Evolutionary conservation across 1,140 invertebrate species (phyloP), one percentile per base, ranked within the genome.

Genomic region (Spodoptera litura): DNA sequence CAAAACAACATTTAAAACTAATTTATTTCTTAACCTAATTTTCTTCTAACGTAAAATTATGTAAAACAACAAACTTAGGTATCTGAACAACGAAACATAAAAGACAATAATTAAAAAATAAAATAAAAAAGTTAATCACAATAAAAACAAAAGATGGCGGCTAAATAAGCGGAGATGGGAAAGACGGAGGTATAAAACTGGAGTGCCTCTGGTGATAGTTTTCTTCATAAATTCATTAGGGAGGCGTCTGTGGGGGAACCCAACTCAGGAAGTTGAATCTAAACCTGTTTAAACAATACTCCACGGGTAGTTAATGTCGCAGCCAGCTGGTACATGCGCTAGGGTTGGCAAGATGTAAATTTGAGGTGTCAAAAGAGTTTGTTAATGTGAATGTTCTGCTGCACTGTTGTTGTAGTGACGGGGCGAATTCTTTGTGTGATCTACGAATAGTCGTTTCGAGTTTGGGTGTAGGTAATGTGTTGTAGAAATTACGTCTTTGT

Each of bases 141-240:
- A 15, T 64, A 52, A 68, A 5, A 68, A 27, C 9, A 52, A 64
- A 64, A 13, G 15, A 52, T 55, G 25, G 12, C 11, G 35, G 10
- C 35, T 20, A 49, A 64, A 20, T 44, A 49, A 64, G n/a, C 3
- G 11, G 8, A 27, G 49, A 52, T 13, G 64, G 52, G 27, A 49
- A 11, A n/a, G 64, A 12, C 4, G 8, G 2, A 27, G 12, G 52
- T 52, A 31, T 70, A 53, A 70, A 68, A 31, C 12, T 31, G 51
- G 15, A 38, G 61, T 20, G 49, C 12, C 12, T 9, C 31, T 27
- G 66, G 53, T 70, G 49, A 70, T 70, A 70, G 66, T 70, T 70
- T 70, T 70, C 49, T 53, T 52, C 66, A 70, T 70, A 53, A 70
- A 70, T 70, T 70, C 66, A 70, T 70, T 53, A 31, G 44, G 2